phyloP scores from a whole-genome alignment of 2,113 vertebrate genomes.

The Rhinogobius similis region DNA sequence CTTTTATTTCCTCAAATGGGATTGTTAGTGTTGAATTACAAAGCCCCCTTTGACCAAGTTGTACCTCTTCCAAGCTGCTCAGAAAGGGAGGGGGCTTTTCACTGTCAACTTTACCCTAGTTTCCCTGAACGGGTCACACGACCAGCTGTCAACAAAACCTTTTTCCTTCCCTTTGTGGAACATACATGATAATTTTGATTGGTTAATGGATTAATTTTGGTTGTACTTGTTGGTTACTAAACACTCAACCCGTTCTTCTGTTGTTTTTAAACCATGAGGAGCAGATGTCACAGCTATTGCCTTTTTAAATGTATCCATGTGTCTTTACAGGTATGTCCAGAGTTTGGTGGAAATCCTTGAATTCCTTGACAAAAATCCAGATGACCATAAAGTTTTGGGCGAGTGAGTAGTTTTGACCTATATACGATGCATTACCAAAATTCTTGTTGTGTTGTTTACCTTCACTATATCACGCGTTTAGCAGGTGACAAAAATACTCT shows the following conservation, averaged over 20 bases:
- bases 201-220: neutral
- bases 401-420: conserved; percentile 79
- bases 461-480: neutral
- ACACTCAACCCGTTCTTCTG: neutral
- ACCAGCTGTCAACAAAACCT: conserved; percentile 13
- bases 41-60: conserved; percentile 36
- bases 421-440: neutral
- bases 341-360: conserved; percentile 93
- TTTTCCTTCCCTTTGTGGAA: conserved; percentile 2
- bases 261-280: neutral
- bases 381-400: conserved; percentile 83
- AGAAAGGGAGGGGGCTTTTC: neutral
- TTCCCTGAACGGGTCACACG: conserved; percentile 31
- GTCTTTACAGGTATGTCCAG: conserved; percentile 85
- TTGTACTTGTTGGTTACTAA: neutral
- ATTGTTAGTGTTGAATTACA: conserved; percentile 18
- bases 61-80: conserved; percentile 21
- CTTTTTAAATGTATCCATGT: neutral
- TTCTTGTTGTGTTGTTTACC: neutral
- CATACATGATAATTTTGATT: neutral
- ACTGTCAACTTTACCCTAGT: conserved; percentile 71
- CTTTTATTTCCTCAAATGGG: neutral
- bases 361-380: conserved; percentile 87
- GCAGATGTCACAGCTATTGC: neutral
- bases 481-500: neutral